A percentile compares a stretch with the other conserved stretches of the same genome.
These are phyloP conservation scores for Melinaea marsaeus DNA, from an alignment of 2,888 invertebrate species.

Conservation along the genomic window DNA sequence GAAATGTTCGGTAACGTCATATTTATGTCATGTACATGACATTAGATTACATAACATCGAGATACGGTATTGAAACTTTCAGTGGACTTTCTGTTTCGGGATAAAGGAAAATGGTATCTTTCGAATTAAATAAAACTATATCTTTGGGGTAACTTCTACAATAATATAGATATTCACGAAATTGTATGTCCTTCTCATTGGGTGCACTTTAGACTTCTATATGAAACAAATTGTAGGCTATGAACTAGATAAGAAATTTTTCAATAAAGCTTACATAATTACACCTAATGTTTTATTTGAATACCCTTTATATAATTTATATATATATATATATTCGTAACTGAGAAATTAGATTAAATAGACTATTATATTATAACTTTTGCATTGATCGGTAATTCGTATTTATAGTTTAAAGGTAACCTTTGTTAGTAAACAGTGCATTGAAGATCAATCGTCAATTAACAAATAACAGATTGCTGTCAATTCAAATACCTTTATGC, in stretches of 20 bases:
- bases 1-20: background rate
- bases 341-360: too few relatives aligned
- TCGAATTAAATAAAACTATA: background rate
- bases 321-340: background rate
- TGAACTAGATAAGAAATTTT: slow-evolving; percentile 46
- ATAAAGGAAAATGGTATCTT: background rate
- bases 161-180: slow-evolving; percentile 12
- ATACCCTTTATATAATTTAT: background rate
- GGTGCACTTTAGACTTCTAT: slow-evolving; percentile 43
- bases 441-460: slow-evolving; percentile 9
- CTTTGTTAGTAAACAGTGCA: slow-evolving; percentile 11
- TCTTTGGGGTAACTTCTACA: background rate
- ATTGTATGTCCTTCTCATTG: slow-evolving; percentile 32
- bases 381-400: too few relatives aligned
- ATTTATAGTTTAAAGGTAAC: background rate
- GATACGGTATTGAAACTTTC: background rate
- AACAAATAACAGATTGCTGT: slow-evolving; percentile 1
- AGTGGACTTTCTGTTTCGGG: background rate
- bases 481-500: slow-evolving; percentile 3
- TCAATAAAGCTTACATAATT: slow-evolving; percentile 51
- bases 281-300: slow-evolving; percentile 15
- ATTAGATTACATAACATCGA: background rate
- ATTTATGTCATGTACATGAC: background rate
- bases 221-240: slow-evolving; percentile 25
- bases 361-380: too few relatives aligned